These are phyloP conservation scores for Andrena praecox DNA, from an alignment of 2,888 invertebrate species.

Conservation along the genomic window DNA sequence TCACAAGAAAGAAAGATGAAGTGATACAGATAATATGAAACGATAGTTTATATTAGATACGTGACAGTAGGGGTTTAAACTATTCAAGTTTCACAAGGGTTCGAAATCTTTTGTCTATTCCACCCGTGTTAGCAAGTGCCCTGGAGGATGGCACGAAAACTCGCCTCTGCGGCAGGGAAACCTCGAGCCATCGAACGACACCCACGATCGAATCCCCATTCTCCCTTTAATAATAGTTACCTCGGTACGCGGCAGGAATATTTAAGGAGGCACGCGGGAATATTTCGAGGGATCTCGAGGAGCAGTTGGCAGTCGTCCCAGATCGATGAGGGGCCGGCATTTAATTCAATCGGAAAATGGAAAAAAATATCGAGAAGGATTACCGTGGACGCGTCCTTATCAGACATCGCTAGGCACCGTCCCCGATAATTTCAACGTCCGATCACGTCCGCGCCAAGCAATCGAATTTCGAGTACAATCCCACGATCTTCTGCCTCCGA, in stretches of 20 bases:
- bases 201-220: conserved; percentile 24
- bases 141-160: background rate
- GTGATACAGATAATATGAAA: too few species aligned
- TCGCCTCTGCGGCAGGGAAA: conserved; percentile 8
- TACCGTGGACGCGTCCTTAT: conserved; percentile 8
- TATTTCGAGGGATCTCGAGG: background rate
- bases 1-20: too few species aligned
- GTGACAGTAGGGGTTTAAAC: too few species aligned
- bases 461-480: background rate
- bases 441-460: background rate
- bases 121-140: too few species aligned
- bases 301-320: conserved; percentile 44
- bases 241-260: conserved; percentile 41
- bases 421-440: background rate
- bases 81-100: too few species aligned
- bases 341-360: conserved; percentile 38
- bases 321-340: conserved; percentile 28
- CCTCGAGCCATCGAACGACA: background rate
- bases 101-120: background rate
- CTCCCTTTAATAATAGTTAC: conserved; percentile 44
- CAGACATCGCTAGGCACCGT: background rate
- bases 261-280: conserved; percentile 16
- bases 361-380: conserved; percentile 12
- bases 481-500: background rate
- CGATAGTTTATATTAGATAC: too few species aligned